Conservation (phyloP, 2,888 invertebrate genomes). For the Drosophila leonis region DNA sequence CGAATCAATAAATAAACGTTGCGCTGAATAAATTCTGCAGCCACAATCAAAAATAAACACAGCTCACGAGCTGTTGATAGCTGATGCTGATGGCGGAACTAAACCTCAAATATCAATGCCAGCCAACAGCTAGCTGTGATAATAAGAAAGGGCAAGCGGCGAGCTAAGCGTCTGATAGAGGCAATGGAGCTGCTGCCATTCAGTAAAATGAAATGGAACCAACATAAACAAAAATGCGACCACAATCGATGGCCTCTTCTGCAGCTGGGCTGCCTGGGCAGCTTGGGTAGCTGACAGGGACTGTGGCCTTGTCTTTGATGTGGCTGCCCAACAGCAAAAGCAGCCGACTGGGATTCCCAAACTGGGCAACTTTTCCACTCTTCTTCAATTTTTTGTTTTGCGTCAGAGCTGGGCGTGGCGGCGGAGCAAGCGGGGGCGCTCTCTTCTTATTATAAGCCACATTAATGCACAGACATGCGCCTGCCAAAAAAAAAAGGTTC, state of each 20-base stretch:
- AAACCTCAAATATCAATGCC: constrained; percentile 41
- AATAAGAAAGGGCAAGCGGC: constrained; percentile 53
- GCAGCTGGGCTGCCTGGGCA: neutral
- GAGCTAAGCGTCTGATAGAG: constrained; percentile 53
- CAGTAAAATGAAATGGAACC: constrained; percentile 58
- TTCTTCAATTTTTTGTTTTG: constrained; percentile 15
- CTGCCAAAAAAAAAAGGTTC: constrained; percentile 58
- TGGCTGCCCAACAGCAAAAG: constrained; percentile 48
- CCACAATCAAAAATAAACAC: constrained; percentile 28
- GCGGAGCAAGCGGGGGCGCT: neutral
- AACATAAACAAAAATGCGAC: constrained; percentile 71
- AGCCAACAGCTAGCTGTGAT: constrained; percentile 8
- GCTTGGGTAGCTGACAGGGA: constrained; percentile 6
- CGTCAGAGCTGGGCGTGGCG: neutral
- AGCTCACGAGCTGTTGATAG: constrained; percentile 26
- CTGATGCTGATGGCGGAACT: constrained; percentile 7
- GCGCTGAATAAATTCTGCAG: constrained; percentile 31
- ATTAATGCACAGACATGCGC: constrained; percentile 80
- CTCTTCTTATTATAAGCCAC: constrained; percentile 78
- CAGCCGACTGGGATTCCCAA: constrained; percentile 26
- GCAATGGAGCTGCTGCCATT: constrained; percentile 42
- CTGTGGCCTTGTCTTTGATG: constrained; percentile 57
- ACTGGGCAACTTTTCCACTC: constrained; percentile 33
- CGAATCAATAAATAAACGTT: constrained; percentile 30
- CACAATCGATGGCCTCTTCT: constrained; percentile 64